Evolutionary conservation across 2,113 vertebrate genomes (phyloP).

Genomic region (Cottus gobio): DNA sequence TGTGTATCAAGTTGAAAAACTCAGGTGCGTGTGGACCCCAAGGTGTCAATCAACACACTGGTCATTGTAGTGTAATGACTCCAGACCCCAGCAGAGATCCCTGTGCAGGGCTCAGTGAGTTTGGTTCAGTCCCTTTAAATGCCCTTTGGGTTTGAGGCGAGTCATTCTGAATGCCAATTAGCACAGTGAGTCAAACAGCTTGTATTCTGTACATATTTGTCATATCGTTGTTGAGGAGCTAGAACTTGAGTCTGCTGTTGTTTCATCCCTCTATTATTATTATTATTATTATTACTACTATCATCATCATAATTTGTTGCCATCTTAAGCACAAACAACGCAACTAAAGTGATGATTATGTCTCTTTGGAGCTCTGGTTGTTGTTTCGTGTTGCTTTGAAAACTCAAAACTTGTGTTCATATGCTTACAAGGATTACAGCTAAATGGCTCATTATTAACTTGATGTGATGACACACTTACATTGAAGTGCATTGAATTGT

Average conservation of each 20-base stretch:
- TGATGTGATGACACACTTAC: neutral
- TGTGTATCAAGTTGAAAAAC: neutral
- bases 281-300: neutral
- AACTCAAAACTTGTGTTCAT: neutral
- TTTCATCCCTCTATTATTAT: neutral
- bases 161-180: neutral
- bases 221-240: neutral
- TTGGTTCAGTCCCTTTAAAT: neutral
- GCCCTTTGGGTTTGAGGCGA: neutral
- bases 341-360: neutral
- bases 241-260: neutral
- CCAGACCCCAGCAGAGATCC: slow-evolving; percentile 25
- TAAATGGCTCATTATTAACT: slow-evolving; percentile 2
- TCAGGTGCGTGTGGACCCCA: neutral
- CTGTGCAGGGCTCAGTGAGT: slow-evolving; percentile 2
- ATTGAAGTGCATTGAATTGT: slow-evolving; percentile 12
- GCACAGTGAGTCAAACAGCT: neutral
- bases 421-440: neutral
- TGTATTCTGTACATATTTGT: neutral
- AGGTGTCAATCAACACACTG: neutral
- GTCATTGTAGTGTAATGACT: slow-evolving; percentile 16
- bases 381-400: neutral
- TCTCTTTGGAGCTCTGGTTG: neutral
- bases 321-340: neutral
- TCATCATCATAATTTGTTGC: neutral